Conservation (phyloP, 1,140 invertebrate genomes). For the Camponotus floridanus region DNA sequence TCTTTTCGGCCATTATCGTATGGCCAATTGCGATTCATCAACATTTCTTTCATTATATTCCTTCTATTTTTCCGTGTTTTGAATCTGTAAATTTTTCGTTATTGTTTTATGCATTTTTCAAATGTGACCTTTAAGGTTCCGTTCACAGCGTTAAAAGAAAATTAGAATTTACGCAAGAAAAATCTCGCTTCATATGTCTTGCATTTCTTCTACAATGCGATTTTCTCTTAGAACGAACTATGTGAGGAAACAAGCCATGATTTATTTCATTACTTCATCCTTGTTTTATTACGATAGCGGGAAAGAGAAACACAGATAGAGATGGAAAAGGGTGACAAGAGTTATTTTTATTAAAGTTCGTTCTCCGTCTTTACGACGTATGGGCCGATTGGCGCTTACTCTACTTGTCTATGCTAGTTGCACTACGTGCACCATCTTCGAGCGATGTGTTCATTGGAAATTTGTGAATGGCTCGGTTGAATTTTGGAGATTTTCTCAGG, state of each 20-base stretch:
- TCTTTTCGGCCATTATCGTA: neutral
- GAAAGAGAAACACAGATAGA: constrained; percentile 5
- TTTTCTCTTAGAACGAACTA: neutral
- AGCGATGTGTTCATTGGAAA: constrained; percentile 34
- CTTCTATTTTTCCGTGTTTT: neutral
- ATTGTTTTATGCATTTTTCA: neutral
- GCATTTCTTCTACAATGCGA: neutral
- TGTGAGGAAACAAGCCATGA: neutral
- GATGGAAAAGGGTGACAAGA: constrained; percentile 27
- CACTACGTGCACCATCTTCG: neutral
- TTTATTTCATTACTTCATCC: constrained; percentile 28
- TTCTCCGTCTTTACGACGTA: neutral
- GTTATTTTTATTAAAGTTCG: constrained; percentile 19
- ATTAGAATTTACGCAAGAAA: neutral
- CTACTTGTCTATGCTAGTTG: neutral
- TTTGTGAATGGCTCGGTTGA: constrained; percentile 51
- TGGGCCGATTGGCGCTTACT: constrained; percentile 14
- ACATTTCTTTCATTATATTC: neutral
- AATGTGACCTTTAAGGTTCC: neutral
- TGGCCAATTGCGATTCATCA: neutral
- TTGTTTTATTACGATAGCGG: neutral
- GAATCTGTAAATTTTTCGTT: neutral
- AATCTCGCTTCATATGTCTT: constrained; percentile 3
- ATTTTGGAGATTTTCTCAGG: constrained; percentile 52
- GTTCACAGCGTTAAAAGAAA: neutral